Evolutionary conservation across 2,888 invertebrate species (phyloP).

Genomic region (Cheilosia variabilis): DNA sequence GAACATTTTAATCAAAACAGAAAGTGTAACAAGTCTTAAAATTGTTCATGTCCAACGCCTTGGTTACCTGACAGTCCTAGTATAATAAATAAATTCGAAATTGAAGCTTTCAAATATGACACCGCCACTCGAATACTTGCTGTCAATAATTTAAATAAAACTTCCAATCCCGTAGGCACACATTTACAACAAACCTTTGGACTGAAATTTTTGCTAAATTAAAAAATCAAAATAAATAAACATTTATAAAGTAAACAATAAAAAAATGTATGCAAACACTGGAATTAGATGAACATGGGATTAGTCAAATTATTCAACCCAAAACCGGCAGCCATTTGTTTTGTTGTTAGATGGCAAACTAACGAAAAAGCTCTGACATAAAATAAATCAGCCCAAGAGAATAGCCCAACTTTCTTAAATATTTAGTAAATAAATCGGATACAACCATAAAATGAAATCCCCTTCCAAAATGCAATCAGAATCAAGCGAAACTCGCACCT

Average conservation of each 20-base stretch:
- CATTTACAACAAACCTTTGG: neutral
- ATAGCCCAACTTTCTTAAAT: conserved; percentile 19
- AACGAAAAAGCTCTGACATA: neutral
- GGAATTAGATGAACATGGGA: conserved; percentile 30
- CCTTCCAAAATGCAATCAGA: conserved; percentile 57
- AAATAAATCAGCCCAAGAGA: neutral
- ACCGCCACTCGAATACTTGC: neutral
- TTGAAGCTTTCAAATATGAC: too few relatives aligned
- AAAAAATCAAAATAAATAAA: neutral
- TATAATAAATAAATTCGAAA: too few relatives aligned
- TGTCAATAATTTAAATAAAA: neutral
- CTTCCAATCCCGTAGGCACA: neutral
- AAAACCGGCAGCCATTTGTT: conserved; percentile 25
- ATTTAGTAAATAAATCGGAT: conserved; percentile 54
- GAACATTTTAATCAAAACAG: too few relatives aligned
- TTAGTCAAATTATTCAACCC: conserved; percentile 42
- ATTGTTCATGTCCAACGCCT: too few relatives aligned
- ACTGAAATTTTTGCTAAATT: conserved; percentile 27
- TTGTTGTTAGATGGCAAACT: conserved; percentile 32
- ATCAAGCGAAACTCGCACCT: conserved; percentile 45
- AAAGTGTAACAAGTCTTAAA: too few relatives aligned
- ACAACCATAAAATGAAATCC: conserved; percentile 29
- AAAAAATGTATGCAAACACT: conserved; percentile 9
- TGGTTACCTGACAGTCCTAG: too few relatives aligned
- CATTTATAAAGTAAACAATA: neutral